These are phyloP conservation scores for Cyprinodon brontotheroides DNA, from an alignment of 2,113 vertebrate species.

Conservation along the genomic window DNA sequence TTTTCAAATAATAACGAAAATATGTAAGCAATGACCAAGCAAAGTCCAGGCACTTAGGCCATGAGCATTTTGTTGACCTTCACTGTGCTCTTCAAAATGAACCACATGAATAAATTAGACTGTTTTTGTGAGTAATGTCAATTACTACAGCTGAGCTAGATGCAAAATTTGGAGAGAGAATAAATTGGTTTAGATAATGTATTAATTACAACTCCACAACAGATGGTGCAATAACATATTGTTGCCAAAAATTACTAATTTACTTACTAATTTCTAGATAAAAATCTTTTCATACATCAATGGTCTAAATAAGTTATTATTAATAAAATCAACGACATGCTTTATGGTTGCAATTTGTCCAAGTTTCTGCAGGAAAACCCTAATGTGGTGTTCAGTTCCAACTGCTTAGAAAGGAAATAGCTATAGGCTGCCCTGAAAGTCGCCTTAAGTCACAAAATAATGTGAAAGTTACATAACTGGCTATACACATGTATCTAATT, in stretches of 20 bases:
- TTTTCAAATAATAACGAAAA: conserved; percentile 45
- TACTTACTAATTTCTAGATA: neutral
- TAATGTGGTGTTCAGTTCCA: neutral
- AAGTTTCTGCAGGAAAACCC: neutral
- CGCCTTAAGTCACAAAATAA: neutral
- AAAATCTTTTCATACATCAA: neutral
- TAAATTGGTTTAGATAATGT: neutral
- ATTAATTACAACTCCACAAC: neutral
- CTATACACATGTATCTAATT: no score
- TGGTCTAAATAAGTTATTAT: neutral
- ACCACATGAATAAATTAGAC: neutral
- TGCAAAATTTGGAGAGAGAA: neutral
- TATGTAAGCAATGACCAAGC: conserved; percentile 20
- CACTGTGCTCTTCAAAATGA: neutral
- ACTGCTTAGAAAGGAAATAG: neutral
- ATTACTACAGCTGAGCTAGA: neutral
- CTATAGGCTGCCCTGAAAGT: neutral
- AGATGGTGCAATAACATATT: neutral
- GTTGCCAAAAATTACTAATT: neutral
- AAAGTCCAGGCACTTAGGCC: conserved; percentile 14
- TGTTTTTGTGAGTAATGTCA: neutral
- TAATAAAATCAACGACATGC: neutral
- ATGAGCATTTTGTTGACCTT: neutral
- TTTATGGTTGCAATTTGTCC: neutral
- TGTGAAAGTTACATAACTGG: no score